These are phyloP conservation scores for Geotrypetes seraphini DNA, from an alignment of 2,797 vertebrate genomes.

Conservation along the genomic window DNA sequence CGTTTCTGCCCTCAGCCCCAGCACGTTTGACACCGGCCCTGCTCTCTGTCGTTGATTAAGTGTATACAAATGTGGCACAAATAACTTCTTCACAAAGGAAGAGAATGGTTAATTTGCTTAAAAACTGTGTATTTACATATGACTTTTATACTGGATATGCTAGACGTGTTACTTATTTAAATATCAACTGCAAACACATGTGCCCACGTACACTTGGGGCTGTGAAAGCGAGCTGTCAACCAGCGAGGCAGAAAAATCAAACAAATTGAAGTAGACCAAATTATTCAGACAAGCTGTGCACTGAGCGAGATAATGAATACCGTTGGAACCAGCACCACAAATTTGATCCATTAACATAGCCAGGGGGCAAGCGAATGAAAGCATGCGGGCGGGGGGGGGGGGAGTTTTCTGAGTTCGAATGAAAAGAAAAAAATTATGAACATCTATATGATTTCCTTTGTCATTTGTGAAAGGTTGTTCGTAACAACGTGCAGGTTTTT, in stretches of 20 bases:
- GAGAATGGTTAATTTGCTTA: neutral
- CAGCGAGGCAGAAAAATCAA: neutral
- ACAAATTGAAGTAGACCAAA: neutral
- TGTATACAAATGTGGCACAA: neutral
- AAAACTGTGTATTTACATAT: neutral
- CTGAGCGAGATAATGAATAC: neutral
- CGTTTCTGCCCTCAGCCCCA: too few species aligned
- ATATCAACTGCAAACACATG: neutral
- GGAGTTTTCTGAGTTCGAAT: neutral
- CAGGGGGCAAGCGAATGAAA: neutral
- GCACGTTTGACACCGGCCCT: too few species aligned
- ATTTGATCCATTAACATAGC: fast-evolving
- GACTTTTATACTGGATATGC: neutral
- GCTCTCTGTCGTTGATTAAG: too few species aligned
- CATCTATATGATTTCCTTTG: fast-evolving
- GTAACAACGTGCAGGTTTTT: fast-evolving
- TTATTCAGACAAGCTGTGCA: conserved; percentile 14
- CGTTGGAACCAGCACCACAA: neutral
- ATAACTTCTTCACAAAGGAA: neutral
- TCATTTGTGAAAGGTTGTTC: neutral
- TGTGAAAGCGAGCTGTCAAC: neutral
- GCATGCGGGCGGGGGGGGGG: fast-evolving
- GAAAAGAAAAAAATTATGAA: neutral
- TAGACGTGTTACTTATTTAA: neutral
- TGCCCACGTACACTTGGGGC: neutral